Percentiles rank a stretch among this genome's conserved stretches.
Conservation (phyloP, 23 tunicate genomes). For the Corella eumyota region DNA sequence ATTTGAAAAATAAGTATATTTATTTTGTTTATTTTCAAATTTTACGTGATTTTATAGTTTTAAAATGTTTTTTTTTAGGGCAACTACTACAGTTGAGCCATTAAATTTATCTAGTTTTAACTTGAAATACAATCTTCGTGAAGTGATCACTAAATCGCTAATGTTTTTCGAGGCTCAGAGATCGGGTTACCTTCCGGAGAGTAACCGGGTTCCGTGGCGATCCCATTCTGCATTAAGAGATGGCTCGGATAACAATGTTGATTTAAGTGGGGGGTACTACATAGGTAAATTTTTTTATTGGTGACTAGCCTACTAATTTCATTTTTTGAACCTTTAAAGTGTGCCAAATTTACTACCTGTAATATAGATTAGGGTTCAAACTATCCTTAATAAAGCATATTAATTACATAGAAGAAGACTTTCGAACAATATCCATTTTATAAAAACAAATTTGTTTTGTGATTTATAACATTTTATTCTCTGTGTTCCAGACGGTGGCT, state of each 20-base stretch:
- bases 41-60: no score
- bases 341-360: no score
- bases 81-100: conserved; percentile 24
- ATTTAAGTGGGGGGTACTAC: conserved; percentile 92
- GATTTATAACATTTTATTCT: no score
- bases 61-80: no score
- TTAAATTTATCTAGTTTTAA: conserved; percentile 27
- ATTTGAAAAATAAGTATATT: no score
- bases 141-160: conserved; percentile 80
- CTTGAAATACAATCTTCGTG: conserved; percentile 70
- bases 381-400: no score
- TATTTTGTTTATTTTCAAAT: no score
- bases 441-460: no score
- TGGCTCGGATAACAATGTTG: conserved; percentile 55
- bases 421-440: no score
- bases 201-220: conserved; percentile 73
- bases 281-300: conserved; percentile 25
- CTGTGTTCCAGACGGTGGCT: conserved; percentile 63
- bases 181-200: conserved; percentile 59
- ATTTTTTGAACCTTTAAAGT: no score
- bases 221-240: conserved; percentile 83
- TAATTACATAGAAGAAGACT: no score
- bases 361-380: no score
- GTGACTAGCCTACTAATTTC: background rate
- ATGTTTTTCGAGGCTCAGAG: conserved; percentile 89